Conservation (phyloP, 1,140 invertebrate species). For the Triops cancriformis region DNA sequence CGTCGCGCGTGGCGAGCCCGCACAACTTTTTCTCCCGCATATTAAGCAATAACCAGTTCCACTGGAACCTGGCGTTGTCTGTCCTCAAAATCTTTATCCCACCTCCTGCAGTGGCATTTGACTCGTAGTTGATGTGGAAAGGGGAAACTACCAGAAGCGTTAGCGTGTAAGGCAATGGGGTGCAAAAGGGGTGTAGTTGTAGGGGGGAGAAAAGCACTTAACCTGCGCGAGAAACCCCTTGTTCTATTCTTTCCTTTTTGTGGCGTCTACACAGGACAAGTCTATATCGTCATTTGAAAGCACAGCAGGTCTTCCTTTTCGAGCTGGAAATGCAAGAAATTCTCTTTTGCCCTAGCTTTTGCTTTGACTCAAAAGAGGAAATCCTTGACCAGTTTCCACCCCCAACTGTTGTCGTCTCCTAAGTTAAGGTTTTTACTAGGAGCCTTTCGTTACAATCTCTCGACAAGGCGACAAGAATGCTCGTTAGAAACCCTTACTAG, state of each 20-base stretch:
- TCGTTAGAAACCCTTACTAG: neutral
- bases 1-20: neutral
- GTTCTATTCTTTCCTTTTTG: neutral
- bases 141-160: neutral
- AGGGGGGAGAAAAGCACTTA: neutral
- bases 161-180: neutral
- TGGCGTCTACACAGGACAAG: neutral
- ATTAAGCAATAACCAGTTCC: conserved; percentile 2
- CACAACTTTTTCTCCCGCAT: neutral
- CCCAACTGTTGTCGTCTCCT: neutral
- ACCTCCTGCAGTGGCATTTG: conserved; percentile 3
- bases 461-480: conserved; percentile 7
- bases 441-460: neutral
- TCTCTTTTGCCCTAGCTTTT: neutral
- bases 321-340: neutral
- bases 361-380: neutral
- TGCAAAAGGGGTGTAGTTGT: neutral
- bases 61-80: neutral
- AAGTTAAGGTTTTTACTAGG: conserved; percentile 5
- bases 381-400: conserved; percentile 4
- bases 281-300: conserved; percentile 8
- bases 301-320: conserved; percentile 9
- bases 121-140: neutral
- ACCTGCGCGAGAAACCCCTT: neutral
- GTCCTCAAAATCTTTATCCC: neutral